These are phyloP conservation scores for Muscina levida DNA, from an alignment of 2,888 invertebrate genomes.

Conservation along the genomic window DNA sequence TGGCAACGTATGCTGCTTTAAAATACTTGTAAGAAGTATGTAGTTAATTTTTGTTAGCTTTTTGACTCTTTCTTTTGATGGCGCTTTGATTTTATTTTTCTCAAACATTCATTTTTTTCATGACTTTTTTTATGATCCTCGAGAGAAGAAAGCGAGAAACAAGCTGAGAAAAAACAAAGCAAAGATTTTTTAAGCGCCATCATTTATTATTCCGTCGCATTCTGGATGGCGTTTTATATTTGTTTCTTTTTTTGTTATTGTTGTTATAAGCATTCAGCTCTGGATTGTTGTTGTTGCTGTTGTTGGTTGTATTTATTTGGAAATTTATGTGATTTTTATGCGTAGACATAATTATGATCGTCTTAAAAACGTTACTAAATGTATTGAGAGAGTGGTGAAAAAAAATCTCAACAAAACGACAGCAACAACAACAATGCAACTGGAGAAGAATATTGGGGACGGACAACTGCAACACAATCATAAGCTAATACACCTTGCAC, in stretches of 20 bases:
- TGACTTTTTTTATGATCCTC: slow-evolving; percentile 62
- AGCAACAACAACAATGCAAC: not conserved
- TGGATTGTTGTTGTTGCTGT: slow-evolving; percentile 57
- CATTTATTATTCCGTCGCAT: slow-evolving; percentile 76
- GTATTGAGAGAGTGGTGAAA: slow-evolving; percentile 48
- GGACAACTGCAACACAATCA: not conserved
- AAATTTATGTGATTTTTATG: slow-evolving; percentile 79
- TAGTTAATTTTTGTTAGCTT: slow-evolving; percentile 51
- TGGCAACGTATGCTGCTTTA: not conserved
- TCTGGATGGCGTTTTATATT: slow-evolving; percentile 64
- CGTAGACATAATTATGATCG: slow-evolving; percentile 78
- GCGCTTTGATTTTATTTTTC: slow-evolving; percentile 66
- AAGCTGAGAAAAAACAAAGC: not conserved
- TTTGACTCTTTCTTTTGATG: slow-evolving; percentile 54
- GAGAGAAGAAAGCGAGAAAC: slow-evolving; percentile 22
- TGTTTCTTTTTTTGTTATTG: slow-evolving; percentile 47
- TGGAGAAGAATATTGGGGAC: slow-evolving; percentile 4
- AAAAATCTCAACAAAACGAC: slow-evolving; percentile 31
- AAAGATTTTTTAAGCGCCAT: slow-evolving; percentile 75
- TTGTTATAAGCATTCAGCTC: slow-evolving; percentile 21
- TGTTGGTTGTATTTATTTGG: slow-evolving; percentile 73
- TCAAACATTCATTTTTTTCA: slow-evolving; percentile 53
- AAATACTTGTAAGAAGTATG: slow-evolving; percentile 30
- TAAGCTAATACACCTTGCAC: not conserved
- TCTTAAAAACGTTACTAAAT: slow-evolving; percentile 68